Conservation (phyloP, 2,888 invertebrate genomes). For the Nebria brevicollis region DNA sequence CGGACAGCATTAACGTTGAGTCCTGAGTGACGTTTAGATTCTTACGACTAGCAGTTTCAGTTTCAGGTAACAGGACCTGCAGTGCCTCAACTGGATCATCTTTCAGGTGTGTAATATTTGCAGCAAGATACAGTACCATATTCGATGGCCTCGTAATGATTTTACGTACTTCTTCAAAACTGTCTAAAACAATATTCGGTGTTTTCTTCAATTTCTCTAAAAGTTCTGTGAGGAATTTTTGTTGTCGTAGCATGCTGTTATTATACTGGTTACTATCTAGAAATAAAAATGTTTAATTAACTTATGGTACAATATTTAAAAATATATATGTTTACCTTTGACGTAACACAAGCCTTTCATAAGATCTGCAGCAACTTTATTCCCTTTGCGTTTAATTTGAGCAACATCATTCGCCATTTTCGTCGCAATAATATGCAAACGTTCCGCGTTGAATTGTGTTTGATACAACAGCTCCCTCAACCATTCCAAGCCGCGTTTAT, state of each 20-base stretch:
- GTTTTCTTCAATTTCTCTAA: conserved; percentile 68
- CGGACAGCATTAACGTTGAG: conserved; percentile 61
- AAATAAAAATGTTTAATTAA: conserved; percentile 34
- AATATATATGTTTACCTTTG: conserved; percentile 62
- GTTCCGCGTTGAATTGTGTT: conserved; percentile 76
- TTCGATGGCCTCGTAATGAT: conserved; percentile 70
- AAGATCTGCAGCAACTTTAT: conserved; percentile 72
- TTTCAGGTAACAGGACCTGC: conserved; percentile 50
- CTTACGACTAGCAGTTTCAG: conserved; percentile 30
- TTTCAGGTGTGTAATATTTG: conserved; percentile 73
- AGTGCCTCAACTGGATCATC: conserved; percentile 62
- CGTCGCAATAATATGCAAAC: conserved; percentile 80
- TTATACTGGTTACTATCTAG: conserved; percentile 73
- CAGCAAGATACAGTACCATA: conserved; percentile 77
- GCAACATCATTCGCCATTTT: conserved; percentile 86
- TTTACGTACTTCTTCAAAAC: conserved; percentile 70
- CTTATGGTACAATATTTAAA: not conserved
- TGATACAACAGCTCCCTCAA: conserved; percentile 78
- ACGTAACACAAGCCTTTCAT: conserved; percentile 70
- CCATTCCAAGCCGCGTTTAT: conserved; percentile 79
- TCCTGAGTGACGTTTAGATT: conserved; percentile 64
- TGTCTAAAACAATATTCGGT: conserved; percentile 63
- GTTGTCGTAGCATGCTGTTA: conserved; percentile 79
- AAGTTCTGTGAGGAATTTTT: conserved; percentile 77
- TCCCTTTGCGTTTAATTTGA: conserved; percentile 78